Percentiles rank a stretch among this genome's conserved stretches.
Evolutionary conservation across 2,797 vertebrate genomes (phyloP).

Genomic region (Artibeus jamaicensis): DNA sequence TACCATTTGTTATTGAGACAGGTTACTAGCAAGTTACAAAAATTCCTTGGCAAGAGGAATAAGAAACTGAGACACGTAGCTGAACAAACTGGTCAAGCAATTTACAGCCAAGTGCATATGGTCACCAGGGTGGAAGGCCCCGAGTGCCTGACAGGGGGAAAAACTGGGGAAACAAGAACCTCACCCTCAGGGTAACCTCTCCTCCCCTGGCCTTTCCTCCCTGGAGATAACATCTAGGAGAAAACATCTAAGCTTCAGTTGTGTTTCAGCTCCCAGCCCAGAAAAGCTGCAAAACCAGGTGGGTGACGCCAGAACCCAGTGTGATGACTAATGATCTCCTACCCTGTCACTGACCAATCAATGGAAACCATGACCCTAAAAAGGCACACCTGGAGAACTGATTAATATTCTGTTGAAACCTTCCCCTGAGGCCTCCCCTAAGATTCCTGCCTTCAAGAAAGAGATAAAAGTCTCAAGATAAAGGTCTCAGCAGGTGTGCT

Average conservation of each 20-base stretch:
- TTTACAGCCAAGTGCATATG: neutral
- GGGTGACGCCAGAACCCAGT: neutral
- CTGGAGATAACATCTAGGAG: neutral
- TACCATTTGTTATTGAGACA: neutral
- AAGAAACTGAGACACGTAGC: neutral
- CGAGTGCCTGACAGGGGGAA: too few relatives aligned
- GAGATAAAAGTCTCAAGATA: neutral
- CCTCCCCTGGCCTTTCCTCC: neutral
- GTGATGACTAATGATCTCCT: neutral
- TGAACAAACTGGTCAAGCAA: neutral
- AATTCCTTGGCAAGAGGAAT: neutral
- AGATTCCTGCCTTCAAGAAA: neutral
- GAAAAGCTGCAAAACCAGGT: neutral
- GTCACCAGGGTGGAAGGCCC: neutral
- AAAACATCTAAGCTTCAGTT: neutral
- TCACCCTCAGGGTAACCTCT: neutral
- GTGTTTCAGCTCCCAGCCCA: neutral
- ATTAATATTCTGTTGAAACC: neutral
- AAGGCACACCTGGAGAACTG: neutral
- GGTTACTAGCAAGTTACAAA: neutral
- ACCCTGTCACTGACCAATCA: too few relatives aligned
- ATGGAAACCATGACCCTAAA: neutral
- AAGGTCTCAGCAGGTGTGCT: neutral
- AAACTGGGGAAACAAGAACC: neutral
- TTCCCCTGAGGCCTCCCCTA: neutral